phyloP scores from a whole-genome alignment of 2,888 invertebrate species.

The Galerucella calmariensis region DNA sequence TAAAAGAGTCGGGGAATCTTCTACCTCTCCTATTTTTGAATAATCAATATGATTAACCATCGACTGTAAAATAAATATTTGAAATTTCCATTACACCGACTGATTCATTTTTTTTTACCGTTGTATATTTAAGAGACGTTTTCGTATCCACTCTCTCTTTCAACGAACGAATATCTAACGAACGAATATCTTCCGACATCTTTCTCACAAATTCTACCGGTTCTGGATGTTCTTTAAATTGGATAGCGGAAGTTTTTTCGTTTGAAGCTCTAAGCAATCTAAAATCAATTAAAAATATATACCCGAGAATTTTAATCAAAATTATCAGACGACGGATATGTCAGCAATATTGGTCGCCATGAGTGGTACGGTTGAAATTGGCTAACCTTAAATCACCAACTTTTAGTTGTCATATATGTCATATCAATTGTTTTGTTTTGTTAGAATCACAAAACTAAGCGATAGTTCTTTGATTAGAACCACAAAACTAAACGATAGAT shows the following conservation, averaged over 20 bases:
- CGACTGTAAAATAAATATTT: not conserved
- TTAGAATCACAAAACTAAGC: too few relatives aligned
- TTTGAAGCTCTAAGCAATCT: not conserved
- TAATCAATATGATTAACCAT: constrained; percentile 35
- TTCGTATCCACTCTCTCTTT: constrained; percentile 10
- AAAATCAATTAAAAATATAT: not conserved
- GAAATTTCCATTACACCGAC: not conserved
- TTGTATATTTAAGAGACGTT: constrained; percentile 9
- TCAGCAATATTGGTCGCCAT: not conserved
- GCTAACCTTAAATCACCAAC: too few relatives aligned
- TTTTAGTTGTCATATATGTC: too few relatives aligned
- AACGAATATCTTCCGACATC: not conserved
- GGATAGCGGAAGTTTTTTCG: constrained; percentile 3
- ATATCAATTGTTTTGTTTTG: too few relatives aligned
- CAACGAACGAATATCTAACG: too few relatives aligned
- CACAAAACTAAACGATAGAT: too few relatives aligned
- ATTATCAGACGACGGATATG: not conserved
- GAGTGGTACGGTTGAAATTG: too few relatives aligned
- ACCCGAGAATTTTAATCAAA: not conserved
- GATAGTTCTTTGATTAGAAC: too few relatives aligned
- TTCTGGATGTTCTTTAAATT: not conserved
- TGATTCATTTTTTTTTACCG: not conserved
- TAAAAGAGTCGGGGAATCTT: constrained; percentile 44
- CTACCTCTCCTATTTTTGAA: constrained; percentile 41
- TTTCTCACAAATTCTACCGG: not conserved